Evolutionary conservation across 2,113 vertebrate genomes (phyloP).

Genomic region (Aphelocoma coerulescens): DNA sequence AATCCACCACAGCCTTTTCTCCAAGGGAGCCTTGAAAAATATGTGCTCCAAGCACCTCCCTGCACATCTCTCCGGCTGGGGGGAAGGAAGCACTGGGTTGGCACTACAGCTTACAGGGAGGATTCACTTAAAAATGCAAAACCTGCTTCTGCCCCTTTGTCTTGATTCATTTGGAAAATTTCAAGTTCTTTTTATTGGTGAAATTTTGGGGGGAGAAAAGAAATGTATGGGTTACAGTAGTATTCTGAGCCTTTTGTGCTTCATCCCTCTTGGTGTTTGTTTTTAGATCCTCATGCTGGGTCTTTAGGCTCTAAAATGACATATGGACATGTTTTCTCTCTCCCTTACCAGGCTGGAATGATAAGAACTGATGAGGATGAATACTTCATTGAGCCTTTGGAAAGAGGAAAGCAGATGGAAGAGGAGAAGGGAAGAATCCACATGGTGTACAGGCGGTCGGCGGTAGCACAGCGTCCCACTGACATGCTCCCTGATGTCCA

Average conservation of each 20-base stretch:
- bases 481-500: constrained; percentile 75
- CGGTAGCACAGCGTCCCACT: constrained; percentile 59
- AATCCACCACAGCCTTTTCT: not conserved
- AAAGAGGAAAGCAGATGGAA: constrained; percentile 87
- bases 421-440: constrained; percentile 91
- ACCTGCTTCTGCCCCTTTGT: not conserved
- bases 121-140: not conserved
- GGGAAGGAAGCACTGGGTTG: not conserved
- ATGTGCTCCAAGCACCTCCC: not conserved
- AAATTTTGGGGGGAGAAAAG: fast-evolving
- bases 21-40: not conserved
- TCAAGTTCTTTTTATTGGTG: not conserved
- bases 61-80: fast-evolving
- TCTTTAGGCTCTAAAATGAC: not conserved
- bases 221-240: not conserved
- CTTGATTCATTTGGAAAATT: not conserved
- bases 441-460: constrained; percentile 90
- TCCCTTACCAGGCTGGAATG: constrained; percentile 88
- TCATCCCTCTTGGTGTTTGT: not conserved
- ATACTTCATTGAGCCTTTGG: constrained; percentile 96
- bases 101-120: not conserved
- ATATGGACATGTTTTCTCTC: not conserved
- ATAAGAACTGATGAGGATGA: constrained; percentile 91
- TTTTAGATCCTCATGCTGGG: not conserved
- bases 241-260: not conserved